These are phyloP conservation scores for Andrena flavipes DNA, from an alignment of 2,888 invertebrate genomes.

Conservation along the genomic window DNA sequence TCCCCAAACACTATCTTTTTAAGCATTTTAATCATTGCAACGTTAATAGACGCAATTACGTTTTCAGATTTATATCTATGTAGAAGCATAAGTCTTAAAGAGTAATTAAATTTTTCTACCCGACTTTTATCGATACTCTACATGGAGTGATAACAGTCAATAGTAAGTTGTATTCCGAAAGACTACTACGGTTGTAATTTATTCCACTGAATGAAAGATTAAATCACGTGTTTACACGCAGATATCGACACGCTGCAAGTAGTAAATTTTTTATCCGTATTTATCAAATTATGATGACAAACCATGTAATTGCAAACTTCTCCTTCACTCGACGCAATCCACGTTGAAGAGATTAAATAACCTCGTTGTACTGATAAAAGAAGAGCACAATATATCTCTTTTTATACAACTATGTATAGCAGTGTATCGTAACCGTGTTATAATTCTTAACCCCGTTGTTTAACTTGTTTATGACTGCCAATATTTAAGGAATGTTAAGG, in stretches of 20 bases:
- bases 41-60: too few relatives aligned
- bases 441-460: too few relatives aligned
- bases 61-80: too few relatives aligned
- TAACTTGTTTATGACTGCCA: too few relatives aligned
- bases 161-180: neutral
- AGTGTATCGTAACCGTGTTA: too few relatives aligned
- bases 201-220: slow-evolving; percentile 22
- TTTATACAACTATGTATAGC: neutral
- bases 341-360: slow-evolving; percentile 3
- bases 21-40: too few relatives aligned
- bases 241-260: slow-evolving; percentile 9
- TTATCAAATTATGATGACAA: slow-evolving; percentile 3
- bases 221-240: slow-evolving; percentile 14
- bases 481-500: neutral
- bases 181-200: slow-evolving; percentile 7
- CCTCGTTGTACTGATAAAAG: neutral
- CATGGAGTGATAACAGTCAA: neutral
- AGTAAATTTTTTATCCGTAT: slow-evolving; percentile 1
- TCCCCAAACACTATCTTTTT: too few relatives aligned
- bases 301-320: slow-evolving; percentile 14
- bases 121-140: neutral
- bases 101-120: neutral
- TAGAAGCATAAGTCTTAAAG: too few relatives aligned
- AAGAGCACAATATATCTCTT: slow-evolving; percentile 1
- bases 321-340: slow-evolving; percentile 19